These are phyloP conservation scores for Aleadryas rufinucha DNA, from an alignment of 2,113 vertebrate species.

Conservation along the genomic window DNA sequence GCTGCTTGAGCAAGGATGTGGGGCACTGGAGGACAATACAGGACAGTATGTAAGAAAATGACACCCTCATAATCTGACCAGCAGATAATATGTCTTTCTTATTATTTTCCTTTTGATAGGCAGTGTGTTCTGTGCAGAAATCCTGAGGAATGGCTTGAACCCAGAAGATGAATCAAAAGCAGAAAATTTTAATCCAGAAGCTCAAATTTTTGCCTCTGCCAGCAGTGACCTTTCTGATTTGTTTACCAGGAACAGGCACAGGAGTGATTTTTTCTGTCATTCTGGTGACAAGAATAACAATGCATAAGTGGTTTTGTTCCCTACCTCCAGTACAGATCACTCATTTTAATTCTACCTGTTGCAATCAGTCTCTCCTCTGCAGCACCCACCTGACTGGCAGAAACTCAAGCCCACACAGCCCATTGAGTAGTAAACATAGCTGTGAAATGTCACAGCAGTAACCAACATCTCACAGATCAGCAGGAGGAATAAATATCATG, in stretches of 20 bases:
- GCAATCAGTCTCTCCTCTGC: background rate
- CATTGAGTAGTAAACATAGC: background rate
- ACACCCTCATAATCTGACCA: background rate
- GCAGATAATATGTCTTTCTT: too few species aligned
- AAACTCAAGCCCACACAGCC: background rate
- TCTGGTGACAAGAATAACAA: background rate
- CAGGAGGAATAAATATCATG: background rate
- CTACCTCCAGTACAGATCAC: background rate
- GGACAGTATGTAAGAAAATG: background rate
- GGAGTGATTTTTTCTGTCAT: background rate
- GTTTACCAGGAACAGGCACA: background rate
- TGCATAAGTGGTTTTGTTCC: background rate
- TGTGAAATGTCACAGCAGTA: background rate
- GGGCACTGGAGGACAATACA: background rate
- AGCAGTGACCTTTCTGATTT: background rate
- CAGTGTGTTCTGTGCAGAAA: background rate
- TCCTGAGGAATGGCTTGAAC: background rate
- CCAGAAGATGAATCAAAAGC: background rate
- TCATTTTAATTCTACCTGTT: background rate
- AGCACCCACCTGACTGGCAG: background rate
- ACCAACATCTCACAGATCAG: background rate
- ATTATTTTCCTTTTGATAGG: background rate
- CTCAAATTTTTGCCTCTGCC: background rate
- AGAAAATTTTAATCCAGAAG: background rate
- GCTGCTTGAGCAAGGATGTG: background rate